Conservation (phyloP, 2,797 vertebrate species). For the Megaceryle alcyon region DNA sequence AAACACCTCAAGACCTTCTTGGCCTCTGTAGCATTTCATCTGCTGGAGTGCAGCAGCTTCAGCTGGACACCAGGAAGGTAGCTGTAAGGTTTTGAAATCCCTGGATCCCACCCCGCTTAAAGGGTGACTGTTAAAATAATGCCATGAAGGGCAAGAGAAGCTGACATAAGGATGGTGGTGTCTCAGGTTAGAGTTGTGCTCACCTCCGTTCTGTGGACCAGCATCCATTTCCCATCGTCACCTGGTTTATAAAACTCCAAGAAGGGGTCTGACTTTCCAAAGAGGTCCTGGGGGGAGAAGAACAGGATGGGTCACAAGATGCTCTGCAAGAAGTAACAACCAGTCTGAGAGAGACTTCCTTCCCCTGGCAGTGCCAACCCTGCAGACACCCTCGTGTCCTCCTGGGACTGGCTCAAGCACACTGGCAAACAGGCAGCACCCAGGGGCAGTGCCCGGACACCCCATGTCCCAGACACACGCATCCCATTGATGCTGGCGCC, state of each 20-base stretch:
- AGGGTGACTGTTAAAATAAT: neutral
- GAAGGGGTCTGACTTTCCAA: conserved; percentile 98
- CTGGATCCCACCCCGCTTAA: neutral
- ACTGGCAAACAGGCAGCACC: neutral
- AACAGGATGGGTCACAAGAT: neutral
- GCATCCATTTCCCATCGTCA: conserved; percentile 96
- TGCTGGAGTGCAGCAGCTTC: neutral
- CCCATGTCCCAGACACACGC: rapidly evolving
- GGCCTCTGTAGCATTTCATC: neutral
- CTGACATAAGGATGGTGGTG: neutral
- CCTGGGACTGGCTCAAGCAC: rapidly evolving
- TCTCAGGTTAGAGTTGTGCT: neutral
- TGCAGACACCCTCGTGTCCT: neutral
- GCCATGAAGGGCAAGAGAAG: neutral
- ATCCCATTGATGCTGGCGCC: rapidly evolving
- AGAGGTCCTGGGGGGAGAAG: conserved; percentile 87
- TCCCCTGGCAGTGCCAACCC: neutral
- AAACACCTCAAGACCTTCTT: neutral
- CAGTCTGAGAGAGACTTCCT: neutral
- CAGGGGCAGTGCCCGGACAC: neutral
- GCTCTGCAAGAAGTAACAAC: neutral
- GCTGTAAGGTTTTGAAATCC: neutral
- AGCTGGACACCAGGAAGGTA: neutral
- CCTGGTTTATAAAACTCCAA: conserved; percentile 95
- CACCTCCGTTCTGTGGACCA: conserved; percentile 92